These are phyloP conservation scores for Achlya flavicornis DNA, from an alignment of 2,888 invertebrate species.

Conservation along the genomic window DNA sequence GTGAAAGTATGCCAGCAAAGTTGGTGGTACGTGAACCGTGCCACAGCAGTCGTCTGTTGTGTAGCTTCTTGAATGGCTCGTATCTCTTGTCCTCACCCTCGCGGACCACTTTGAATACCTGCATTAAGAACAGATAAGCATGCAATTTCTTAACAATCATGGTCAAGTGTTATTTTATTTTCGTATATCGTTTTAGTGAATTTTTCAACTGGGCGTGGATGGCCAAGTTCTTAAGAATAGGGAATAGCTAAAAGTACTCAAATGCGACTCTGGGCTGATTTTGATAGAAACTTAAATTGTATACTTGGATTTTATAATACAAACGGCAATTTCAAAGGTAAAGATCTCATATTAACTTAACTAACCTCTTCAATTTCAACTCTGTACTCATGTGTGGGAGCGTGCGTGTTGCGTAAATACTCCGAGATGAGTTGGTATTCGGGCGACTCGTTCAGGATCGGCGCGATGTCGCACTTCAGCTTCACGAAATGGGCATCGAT, in stretches of 20 bases:
- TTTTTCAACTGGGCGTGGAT: neutral
- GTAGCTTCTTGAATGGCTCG: conserved; percentile 93
- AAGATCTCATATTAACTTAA: too few relatives aligned
- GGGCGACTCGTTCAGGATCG: conserved; percentile 85
- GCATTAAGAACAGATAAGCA: neutral
- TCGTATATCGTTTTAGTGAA: too few relatives aligned
- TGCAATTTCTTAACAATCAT: too few relatives aligned
- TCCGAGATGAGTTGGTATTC: conserved; percentile 89
- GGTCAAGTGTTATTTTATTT: too few relatives aligned
- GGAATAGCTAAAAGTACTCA: too few relatives aligned
- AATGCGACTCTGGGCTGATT: too few relatives aligned
- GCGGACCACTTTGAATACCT: conserved; percentile 89
- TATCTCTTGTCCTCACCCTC: conserved; percentile 92
- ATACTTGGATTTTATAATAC: too few relatives aligned
- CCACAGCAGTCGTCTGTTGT: conserved; percentile 95
- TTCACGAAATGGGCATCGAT: conserved; percentile 94
- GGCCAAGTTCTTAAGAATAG: too few relatives aligned
- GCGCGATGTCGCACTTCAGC: conserved; percentile 91
- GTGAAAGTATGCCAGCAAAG: conserved; percentile 96
- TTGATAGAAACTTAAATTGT: too few relatives aligned
- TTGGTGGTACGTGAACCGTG: conserved; percentile 98
- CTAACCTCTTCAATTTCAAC: conserved; percentile 63
- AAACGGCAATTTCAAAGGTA: too few relatives aligned
- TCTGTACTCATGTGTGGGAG: conserved; percentile 89
- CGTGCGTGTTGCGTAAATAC: conserved; percentile 97